These are phyloP conservation scores for Dasyurus viverrinus DNA, from an alignment of 2,113 vertebrate genomes.

Conservation along the genomic window DNA sequence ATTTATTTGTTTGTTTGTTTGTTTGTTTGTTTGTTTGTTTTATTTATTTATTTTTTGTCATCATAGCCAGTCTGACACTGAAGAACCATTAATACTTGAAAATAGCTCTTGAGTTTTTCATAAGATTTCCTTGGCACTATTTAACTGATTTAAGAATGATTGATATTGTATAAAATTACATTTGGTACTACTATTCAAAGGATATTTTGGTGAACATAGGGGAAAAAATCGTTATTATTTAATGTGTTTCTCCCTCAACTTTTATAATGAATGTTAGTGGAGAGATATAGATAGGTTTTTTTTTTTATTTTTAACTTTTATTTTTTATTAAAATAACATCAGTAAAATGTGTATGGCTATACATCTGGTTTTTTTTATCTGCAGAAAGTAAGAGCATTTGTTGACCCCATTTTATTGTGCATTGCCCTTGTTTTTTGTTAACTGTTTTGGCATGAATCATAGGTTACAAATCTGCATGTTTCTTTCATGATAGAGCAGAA, in stretches of 20 bases:
- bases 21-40: too few species aligned
- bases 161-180: neutral
- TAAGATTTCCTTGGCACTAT: neutral
- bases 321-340: neutral
- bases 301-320: neutral
- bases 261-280: neutral
- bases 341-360: neutral
- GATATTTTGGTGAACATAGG: neutral
- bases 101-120: neutral
- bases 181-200: neutral
- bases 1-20: too few species aligned
- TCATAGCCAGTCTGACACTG: too few species aligned
- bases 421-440: neutral
- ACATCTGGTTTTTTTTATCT: neutral
- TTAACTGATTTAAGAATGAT: neutral
- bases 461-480: constrained; percentile 35
- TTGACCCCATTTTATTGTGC: neutral
- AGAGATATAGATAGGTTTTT: neutral
- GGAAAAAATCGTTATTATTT: neutral
- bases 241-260: neutral
- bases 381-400: neutral
- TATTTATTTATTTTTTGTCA: too few species aligned
- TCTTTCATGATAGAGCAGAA: neutral
- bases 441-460: neutral
- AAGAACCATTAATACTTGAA: neutral